A percentile compares a stretch with the other conserved stretches of the same genome.
Conservation (phyloP, 2,888 invertebrate species). For the Rhamphomyia laevipes region DNA sequence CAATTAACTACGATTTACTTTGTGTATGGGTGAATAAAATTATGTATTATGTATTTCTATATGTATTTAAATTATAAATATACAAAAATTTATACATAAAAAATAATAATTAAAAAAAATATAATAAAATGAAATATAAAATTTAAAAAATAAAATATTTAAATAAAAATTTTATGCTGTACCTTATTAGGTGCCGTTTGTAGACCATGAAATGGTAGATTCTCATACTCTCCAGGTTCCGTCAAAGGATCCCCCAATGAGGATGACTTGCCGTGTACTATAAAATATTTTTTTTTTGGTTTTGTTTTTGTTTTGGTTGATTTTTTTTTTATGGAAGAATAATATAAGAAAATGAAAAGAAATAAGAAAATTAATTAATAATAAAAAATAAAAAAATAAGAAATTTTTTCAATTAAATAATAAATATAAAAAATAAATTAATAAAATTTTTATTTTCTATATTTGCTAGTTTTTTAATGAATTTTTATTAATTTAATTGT, state of each 20-base stretch:
- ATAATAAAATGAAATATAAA: too few species aligned
- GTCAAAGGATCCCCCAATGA: slow-evolving; percentile 53
- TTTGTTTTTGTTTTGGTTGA: slow-evolving; percentile 14
- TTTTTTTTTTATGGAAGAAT: slow-evolving; percentile 9
- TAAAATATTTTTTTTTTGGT: slow-evolving; percentile 16
- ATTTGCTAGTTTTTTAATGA: too few species aligned
- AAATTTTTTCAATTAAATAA: neutral
- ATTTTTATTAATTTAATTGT: slow-evolving; percentile 4
- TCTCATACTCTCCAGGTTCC: slow-evolving; percentile 85
- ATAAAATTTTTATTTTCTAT: too few species aligned
- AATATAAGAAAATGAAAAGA: neutral
- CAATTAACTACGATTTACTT: too few species aligned
- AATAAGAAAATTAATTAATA: slow-evolving; percentile 1
- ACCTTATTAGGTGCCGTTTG: slow-evolving; percentile 90
- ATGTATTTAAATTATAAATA: too few species aligned
- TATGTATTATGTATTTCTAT: too few species aligned
- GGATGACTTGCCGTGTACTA: slow-evolving; percentile 40
- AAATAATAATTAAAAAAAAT: too few species aligned
- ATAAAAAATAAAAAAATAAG: slow-evolving; percentile 6
- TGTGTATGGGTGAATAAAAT: too few species aligned
- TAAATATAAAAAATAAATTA: slow-evolving; percentile 3
- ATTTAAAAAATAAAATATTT: neutral
- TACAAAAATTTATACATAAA: too few species aligned
- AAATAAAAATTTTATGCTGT: slow-evolving; percentile 21
- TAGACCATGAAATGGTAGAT: slow-evolving; percentile 88